Evolutionary conservation across 1,140 invertebrate species (phyloP).

Genomic region (Halesus radiatus): DNA sequence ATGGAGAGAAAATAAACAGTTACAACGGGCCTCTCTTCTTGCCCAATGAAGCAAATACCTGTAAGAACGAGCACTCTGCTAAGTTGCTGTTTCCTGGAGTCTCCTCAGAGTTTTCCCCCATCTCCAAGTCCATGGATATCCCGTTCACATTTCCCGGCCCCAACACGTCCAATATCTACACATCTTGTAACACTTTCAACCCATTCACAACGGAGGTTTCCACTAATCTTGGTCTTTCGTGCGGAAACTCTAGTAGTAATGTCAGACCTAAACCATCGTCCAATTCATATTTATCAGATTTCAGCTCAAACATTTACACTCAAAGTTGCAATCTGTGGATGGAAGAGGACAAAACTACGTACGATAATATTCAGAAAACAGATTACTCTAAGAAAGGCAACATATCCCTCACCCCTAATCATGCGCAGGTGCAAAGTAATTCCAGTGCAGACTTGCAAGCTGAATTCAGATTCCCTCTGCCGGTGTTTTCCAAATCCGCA

Average conservation of each 20-base stretch:
- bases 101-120: slow-evolving; percentile 41
- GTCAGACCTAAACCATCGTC: slow-evolving; percentile 45
- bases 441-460: slow-evolving; percentile 37
- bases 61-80: slow-evolving; percentile 47
- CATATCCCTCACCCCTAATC: slow-evolving; percentile 17
- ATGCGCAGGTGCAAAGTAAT: slow-evolving; percentile 20
- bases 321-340: slow-evolving; percentile 53
- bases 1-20: slow-evolving; percentile 39
- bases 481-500: slow-evolving; percentile 53
- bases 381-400: slow-evolving; percentile 46
- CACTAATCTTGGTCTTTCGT: slow-evolving; percentile 43
- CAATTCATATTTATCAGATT: slow-evolving; percentile 49
- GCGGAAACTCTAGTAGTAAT: slow-evolving; percentile 28
- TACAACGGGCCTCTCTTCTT: slow-evolving; percentile 15
- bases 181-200: slow-evolving; percentile 54
- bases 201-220: slow-evolving; percentile 52
- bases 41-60: slow-evolving; percentile 5
- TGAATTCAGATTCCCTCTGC: slow-evolving; percentile 45
- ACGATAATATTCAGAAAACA: slow-evolving; percentile 32
- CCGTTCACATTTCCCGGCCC: slow-evolving; percentile 38
- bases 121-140: slow-evolving; percentile 45
- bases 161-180: slow-evolving; percentile 50
- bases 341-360: slow-evolving; percentile 41
- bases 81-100: slow-evolving; percentile 47
- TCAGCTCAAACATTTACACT: slow-evolving; percentile 51